Percentiles rank a stretch among this genome's conserved stretches.
Evolutionary conservation across 92 coral and sea anemone genomes (phyloP).

Genomic region (Metridium senile): DNA sequence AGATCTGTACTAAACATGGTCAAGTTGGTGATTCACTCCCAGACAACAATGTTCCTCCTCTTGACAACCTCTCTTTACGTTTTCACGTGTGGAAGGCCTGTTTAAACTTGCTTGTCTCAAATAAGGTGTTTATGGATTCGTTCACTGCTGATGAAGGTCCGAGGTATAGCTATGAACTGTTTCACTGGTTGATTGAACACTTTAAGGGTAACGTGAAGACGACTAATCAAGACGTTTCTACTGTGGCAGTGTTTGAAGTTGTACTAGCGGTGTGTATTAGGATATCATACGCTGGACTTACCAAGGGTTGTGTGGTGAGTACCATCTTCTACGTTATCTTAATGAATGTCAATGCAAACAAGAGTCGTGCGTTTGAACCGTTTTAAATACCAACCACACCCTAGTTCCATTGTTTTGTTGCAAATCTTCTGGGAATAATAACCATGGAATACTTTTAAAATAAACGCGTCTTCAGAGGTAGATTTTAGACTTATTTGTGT

Average conservation of each 20-base stretch:
- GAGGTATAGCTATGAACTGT: slow-evolving; percentile 45
- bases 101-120: slow-evolving; percentile 72
- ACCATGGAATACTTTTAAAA: no score
- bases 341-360: no score
- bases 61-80: slow-evolving; percentile 58
- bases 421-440: no score
- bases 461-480: no score
- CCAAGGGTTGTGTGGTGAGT: slow-evolving; percentile 35
- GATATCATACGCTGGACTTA: slow-evolving; percentile 61
- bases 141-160: slow-evolving; percentile 65
- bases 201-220: slow-evolving; percentile 13
- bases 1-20: not conserved
- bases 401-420: no score
- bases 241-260: slow-evolving; percentile 71
- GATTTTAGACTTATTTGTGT: no score
- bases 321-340: not conserved
- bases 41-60: slow-evolving; percentile 16
- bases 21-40: no score
- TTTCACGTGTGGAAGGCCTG: slow-evolving; percentile 87
- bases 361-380: no score
- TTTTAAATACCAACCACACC: no score
- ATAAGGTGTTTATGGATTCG: slow-evolving; percentile 68
- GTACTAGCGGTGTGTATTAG: slow-evolving; percentile 77
- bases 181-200: slow-evolving; percentile 39
- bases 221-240: slow-evolving; percentile 14